phyloP scores from a whole-genome alignment of 2,113 vertebrate genomes.

The Numenius arquata region DNA sequence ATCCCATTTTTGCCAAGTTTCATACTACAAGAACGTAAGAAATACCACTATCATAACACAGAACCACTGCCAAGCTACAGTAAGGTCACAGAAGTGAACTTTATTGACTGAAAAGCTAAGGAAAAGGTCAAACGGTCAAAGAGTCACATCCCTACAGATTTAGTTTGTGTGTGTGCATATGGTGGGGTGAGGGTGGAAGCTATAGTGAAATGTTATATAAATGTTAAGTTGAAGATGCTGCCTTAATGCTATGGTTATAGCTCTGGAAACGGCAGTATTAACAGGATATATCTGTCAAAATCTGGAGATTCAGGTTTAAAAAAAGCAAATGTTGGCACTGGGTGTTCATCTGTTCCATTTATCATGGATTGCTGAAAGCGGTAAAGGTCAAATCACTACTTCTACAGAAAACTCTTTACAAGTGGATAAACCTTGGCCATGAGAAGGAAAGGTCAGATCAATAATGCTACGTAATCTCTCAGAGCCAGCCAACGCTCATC shows the following conservation, averaged over 20 bases:
- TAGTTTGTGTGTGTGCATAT: neutral
- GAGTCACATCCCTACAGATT: neutral
- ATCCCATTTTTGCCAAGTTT: neutral
- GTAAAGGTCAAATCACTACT: constrained; percentile 30
- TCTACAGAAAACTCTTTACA: neutral
- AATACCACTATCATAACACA: neutral
- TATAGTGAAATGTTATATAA: neutral
- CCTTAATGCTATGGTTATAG: neutral
- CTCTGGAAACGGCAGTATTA: neutral
- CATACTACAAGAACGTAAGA: neutral
- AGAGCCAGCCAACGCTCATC: neutral
- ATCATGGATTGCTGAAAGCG: neutral
- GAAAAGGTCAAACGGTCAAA: constrained; percentile 6
- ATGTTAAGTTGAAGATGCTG: neutral
- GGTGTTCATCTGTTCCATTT: neutral
- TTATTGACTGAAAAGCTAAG: neutral
- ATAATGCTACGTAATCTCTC: neutral
- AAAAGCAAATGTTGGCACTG: neutral
- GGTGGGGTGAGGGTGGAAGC: neutral
- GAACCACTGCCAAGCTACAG: neutral
- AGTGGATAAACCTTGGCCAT: neutral
- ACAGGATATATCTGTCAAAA: neutral
- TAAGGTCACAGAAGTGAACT: neutral
- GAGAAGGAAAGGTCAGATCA: constrained; percentile 24
- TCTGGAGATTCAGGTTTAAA: neutral